phyloP scores from a whole-genome alignment of 2,113 vertebrate genomes.

The Elgaria multicarinata region DNA sequence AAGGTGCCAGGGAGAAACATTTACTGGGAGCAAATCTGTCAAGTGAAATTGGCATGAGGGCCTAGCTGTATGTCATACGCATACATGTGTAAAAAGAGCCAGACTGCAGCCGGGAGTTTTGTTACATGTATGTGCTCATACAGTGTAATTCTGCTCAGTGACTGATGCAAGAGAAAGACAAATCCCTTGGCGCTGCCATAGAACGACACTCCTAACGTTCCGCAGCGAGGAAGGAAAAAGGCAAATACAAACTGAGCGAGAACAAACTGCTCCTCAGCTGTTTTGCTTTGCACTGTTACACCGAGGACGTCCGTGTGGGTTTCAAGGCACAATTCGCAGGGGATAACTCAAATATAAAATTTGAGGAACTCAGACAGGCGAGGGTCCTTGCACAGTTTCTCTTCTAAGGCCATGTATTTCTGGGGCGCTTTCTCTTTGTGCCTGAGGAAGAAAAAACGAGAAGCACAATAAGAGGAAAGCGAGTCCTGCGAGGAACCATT shows the following conservation, averaged over 20 bases:
- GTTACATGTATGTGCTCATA: no score
- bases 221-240: no score
- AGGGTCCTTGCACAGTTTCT: conserved; percentile 77
- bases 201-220: neutral
- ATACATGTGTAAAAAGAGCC: neutral
- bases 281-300: neutral
- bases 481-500: neutral
- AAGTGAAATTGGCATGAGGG: neutral
- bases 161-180: neutral
- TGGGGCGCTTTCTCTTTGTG: conserved; percentile 75
- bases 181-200: neutral
- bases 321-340: neutral
- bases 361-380: conserved; percentile 49
- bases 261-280: neutral
- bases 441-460: conserved; percentile 50
- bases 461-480: neutral
- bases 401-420: conserved; percentile 74
- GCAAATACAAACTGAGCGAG: neutral
- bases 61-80: neutral
- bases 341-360: neutral
- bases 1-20: conserved; percentile 19
- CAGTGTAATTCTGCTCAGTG: neutral
- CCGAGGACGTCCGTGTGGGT: neutral
- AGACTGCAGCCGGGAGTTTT: neutral
- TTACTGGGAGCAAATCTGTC: conserved; percentile 40